These are phyloP conservation scores for Uria aalge DNA, from an alignment of 2,113 vertebrate genomes.

Conservation along the genomic window DNA sequence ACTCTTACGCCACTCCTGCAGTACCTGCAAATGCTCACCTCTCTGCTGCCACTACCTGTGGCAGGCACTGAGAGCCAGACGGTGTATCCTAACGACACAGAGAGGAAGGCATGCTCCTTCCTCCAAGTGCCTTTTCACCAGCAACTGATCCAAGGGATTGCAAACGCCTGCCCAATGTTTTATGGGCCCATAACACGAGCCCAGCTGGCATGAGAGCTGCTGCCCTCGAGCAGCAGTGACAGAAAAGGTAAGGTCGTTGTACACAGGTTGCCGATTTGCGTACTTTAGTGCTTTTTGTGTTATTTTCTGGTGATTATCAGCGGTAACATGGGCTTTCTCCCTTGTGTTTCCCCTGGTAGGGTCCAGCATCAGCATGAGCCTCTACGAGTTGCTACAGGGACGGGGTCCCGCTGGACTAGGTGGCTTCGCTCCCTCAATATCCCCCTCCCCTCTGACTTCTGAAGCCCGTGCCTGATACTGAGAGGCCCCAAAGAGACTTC, in stretches of 20 bases:
- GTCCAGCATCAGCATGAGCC: slow-evolving; percentile 14
- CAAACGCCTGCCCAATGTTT: not conserved
- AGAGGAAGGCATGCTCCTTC: slow-evolving; percentile 27
- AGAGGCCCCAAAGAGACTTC: not conserved
- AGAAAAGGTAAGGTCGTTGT: slow-evolving; percentile 49
- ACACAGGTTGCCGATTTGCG: not conserved
- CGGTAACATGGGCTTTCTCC: not conserved
- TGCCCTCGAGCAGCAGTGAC: not conserved
- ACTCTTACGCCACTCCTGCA: not conserved
- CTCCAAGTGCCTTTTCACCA: slow-evolving; percentile 34
- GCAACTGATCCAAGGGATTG: slow-evolving; percentile 17
- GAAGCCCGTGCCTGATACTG: not conserved
- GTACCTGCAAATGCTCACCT: not conserved
- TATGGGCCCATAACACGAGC: not conserved
- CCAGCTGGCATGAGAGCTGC: slow-evolving; percentile 19
- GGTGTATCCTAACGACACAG: not conserved
- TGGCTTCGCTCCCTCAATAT: slow-evolving; percentile 63
- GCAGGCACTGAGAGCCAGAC: not conserved
- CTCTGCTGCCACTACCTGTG: not conserved
- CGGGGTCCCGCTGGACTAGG: slow-evolving; percentile 2
- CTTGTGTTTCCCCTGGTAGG: not conserved
- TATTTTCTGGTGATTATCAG: not conserved
- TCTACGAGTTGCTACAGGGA: not conserved
- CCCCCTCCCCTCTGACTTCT: slow-evolving; percentile 48
- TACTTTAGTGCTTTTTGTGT: not conserved